Percentiles rank a stretch among this genome's conserved stretches.
These are phyloP conservation scores for Xiphydria camelus DNA, from an alignment of 2,888 invertebrate species.

Conservation along the genomic window DNA sequence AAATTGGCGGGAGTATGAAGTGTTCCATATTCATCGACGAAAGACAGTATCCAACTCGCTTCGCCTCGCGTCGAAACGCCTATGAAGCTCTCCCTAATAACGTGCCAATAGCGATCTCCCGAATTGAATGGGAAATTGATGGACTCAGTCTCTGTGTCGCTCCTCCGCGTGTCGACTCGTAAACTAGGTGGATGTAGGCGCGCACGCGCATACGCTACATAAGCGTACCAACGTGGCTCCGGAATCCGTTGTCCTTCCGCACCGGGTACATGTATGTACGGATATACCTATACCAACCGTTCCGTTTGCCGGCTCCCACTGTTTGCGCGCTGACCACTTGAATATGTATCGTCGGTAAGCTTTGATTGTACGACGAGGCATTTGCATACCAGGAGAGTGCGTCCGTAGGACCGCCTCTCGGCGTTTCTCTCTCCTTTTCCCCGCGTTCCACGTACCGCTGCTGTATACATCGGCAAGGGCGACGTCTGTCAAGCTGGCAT, in stretches of 20 bases:
- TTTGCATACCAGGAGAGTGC: constrained; percentile 36
- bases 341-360: constrained; percentile 40
- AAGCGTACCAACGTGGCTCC: constrained; percentile 20
- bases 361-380: constrained; percentile 42
- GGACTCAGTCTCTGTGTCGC: too few relatives aligned
- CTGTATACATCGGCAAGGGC: too few relatives aligned
- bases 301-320: constrained; percentile 15
- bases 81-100: too few relatives aligned
- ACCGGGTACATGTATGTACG: constrained; percentile 7
- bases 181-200: too few relatives aligned
- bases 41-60: too few relatives aligned
- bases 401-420: neutral
- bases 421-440: neutral
- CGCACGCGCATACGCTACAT: constrained; percentile 41
- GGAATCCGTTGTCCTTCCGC: constrained; percentile 39
- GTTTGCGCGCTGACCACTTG: constrained; percentile 36
- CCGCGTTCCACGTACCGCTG: too few relatives aligned
- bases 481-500: too few relatives aligned
- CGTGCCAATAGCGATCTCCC: too few relatives aligned
- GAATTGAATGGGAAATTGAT: constrained; percentile 51
- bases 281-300: constrained; percentile 14
- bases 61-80: too few relatives aligned
- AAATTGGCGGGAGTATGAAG: too few relatives aligned
- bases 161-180: constrained; percentile 44
- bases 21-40: too few relatives aligned